Conservation (phyloP, 2,888 invertebrate genomes). For the Ametastegia equiseti region DNA sequence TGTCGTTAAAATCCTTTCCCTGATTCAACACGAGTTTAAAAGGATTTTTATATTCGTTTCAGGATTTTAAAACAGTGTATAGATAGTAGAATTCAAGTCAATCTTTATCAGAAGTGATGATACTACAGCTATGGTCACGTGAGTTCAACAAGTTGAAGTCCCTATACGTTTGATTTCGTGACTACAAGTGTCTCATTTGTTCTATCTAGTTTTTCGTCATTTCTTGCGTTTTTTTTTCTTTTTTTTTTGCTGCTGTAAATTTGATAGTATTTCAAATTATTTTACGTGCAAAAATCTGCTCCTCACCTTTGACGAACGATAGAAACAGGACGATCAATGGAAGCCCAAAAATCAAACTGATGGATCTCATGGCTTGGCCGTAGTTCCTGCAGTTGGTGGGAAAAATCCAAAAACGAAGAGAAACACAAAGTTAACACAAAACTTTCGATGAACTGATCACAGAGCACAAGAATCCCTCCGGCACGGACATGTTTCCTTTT, state of each 20-base stretch:
- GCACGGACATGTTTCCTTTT: not conserved
- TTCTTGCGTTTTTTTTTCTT: not conserved
- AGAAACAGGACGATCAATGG: not conserved
- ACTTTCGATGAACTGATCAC: conserved; percentile 13
- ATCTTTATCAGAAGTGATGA: not conserved
- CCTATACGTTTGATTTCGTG: not conserved
- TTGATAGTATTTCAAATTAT: not conserved
- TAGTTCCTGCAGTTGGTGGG: not conserved
- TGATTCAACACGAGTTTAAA: not conserved
- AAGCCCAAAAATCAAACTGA: no score
- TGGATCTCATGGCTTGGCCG: not conserved
- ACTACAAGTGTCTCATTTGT: not conserved
- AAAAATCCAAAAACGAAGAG: conserved; percentile 7
- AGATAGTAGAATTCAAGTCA: not conserved
- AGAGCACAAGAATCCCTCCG: conserved; percentile 3
- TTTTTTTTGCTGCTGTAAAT: no score
- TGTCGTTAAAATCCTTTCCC: not conserved
- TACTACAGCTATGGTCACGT: no score
- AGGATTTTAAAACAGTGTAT: not conserved
- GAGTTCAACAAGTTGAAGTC: conserved; percentile 48
- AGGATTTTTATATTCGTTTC: not conserved
- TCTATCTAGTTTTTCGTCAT: not conserved
- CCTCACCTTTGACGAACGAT: conserved; percentile 17
- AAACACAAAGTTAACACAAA: conserved; percentile 20
- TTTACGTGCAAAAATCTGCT: not conserved